A percentile compares a stretch with the other conserved stretches of the same genome.
phyloP scores from a whole-genome alignment of 2,888 invertebrate genomes.

The Melipona bicolor region DNA sequence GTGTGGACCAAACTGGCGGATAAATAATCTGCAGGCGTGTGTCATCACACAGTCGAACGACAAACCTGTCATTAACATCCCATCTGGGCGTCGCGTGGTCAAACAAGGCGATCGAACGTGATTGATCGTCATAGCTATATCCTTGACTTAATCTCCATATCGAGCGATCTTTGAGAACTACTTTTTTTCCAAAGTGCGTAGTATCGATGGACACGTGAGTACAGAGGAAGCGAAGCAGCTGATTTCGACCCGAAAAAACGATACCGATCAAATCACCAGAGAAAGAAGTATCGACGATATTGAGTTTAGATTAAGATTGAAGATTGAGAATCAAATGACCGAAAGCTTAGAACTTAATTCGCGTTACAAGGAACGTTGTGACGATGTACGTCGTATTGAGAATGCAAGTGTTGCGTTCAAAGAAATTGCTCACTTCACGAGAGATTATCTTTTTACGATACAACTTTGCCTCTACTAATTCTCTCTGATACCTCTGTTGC shows the following conservation, averaged over 20 bases:
- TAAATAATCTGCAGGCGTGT: conserved; percentile 44
- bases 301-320: background rate
- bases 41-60: conserved; percentile 40
- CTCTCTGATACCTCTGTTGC: conserved; percentile 1
- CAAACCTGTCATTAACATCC: conserved; percentile 59
- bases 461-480: conserved; percentile 43
- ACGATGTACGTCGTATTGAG: background rate
- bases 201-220: conserved; percentile 30
- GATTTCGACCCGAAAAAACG: background rate
- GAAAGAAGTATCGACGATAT: background rate
- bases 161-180: conserved; percentile 42
- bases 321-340: background rate
- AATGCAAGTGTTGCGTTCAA: conserved; percentile 23
- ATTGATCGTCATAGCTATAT: conserved; percentile 56
- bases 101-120: conserved; percentile 51
- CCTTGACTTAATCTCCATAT: conserved; percentile 63
- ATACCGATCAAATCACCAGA: background rate
- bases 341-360: conserved; percentile 5
- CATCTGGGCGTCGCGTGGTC: conserved; percentile 45
- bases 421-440: conserved; percentile 47
- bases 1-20: conserved; percentile 16
- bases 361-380: background rate
- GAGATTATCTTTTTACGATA: conserved; percentile 44
- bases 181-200: conserved; percentile 31
- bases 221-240: background rate